phyloP scores from a whole-genome alignment of 2,113 vertebrate genomes.

The Paralichthys olivaceus region DNA sequence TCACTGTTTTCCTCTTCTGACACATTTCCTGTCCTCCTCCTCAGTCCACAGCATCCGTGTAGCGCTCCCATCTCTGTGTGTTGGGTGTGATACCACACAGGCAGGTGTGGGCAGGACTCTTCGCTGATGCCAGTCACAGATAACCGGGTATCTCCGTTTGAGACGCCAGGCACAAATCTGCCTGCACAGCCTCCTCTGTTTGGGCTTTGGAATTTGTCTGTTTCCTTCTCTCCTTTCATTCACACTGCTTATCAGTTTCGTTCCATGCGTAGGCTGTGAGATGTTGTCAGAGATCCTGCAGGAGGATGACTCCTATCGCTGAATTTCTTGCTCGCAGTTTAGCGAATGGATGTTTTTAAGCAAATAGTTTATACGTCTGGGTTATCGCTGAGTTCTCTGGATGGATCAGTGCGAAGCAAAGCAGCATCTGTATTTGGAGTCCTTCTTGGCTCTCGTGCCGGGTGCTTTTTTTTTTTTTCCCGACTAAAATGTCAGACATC shows the following conservation, averaged over 20 bases:
- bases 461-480: conserved; percentile 9
- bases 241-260: conserved; percentile 68
- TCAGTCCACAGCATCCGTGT: conserved; percentile 33
- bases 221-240: conserved; percentile 76
- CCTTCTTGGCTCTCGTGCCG: conserved; percentile 11
- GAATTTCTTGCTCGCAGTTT: conserved; percentile 46
- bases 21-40: conserved; percentile 73
- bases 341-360: conserved; percentile 51
- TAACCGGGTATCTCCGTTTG: conserved; percentile 61
- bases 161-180: conserved; percentile 64
- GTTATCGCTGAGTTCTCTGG: conserved; percentile 23
- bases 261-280: conserved; percentile 32
- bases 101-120: conserved; percentile 70
- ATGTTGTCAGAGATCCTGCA: conserved; percentile 45
- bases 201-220: conserved; percentile 67
- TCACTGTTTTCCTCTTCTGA: conserved; percentile 48
- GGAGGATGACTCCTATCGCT: conserved; percentile 52
- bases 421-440: conserved; percentile 50
- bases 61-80: conserved; percentile 46
- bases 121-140: conserved; percentile 79
- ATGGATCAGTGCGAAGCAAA: conserved; percentile 30
- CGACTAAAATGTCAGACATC: conserved; percentile 66
- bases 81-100: conserved; percentile 46
- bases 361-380: conserved; percentile 47
- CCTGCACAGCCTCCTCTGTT: conserved; percentile 54